These are phyloP conservation scores for Rhinopomastus cyanomelas DNA, from an alignment of 2,113 vertebrate genomes.

Conservation along the genomic window DNA sequence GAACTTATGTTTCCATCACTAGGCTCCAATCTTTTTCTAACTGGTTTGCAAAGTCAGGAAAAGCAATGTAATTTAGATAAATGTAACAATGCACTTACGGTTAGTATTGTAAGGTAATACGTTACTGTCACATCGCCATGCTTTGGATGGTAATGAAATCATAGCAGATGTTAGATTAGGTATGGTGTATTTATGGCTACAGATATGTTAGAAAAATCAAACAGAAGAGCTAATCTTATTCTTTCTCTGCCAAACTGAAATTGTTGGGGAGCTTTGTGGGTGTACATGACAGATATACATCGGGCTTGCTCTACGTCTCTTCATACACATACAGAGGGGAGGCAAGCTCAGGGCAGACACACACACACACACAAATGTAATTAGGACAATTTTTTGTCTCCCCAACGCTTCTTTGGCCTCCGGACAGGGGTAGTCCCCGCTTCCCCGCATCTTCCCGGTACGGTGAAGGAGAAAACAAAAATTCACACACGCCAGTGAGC, in stretches of 20 bases:
- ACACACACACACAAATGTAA: conserved; percentile 33
- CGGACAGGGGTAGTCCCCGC: background rate
- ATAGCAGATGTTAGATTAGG: conserved; percentile 69
- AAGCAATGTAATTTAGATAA: conserved; percentile 76
- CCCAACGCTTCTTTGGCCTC: background rate
- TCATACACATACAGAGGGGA: background rate
- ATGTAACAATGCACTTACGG: conserved; percentile 65
- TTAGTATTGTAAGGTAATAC: conserved; percentile 63
- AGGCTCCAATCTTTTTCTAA: conserved; percentile 67
- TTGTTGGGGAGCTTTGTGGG: conserved; percentile 9
- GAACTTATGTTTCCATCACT: conserved; percentile 60
- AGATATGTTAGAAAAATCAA: conserved; percentile 53
- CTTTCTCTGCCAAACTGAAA: background rate
- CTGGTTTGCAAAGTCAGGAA: conserved; percentile 72
- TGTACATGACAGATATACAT: background rate
- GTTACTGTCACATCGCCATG: conserved; percentile 68
- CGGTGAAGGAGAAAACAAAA: conserved; percentile 8
- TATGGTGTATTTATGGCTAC: conserved; percentile 45
- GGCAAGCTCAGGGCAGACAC: conserved; percentile 19
- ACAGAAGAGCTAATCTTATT: background rate
- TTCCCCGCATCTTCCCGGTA: background rate
- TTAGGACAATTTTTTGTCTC: background rate
- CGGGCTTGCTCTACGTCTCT: background rate
- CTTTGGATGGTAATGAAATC: conserved; percentile 72
- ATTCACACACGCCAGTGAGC: background rate